Conservation (phyloP, 1,140 invertebrate genomes). For the Maconellicoccus hirsutus region DNA sequence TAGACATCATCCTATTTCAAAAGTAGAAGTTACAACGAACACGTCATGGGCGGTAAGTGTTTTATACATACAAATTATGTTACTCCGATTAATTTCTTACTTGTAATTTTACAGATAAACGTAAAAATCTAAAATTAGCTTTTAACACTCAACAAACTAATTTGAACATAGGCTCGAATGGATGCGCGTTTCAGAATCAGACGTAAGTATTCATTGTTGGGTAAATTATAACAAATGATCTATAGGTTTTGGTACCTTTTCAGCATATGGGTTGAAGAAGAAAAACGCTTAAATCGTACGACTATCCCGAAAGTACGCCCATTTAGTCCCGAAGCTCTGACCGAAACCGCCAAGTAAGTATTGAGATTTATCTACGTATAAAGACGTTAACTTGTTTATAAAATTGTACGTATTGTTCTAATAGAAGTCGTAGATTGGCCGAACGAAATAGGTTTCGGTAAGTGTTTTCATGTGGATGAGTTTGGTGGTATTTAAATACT, state of each 20-base stretch:
- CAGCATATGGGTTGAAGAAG: not conserved
- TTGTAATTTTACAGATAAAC: not conserved
- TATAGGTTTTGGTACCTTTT: not conserved
- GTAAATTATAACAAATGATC: too few relatives aligned
- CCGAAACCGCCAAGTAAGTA: not conserved
- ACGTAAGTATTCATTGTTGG: not conserved
- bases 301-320: not conserved
- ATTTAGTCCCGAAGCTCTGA: not conserved
- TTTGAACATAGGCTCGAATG: slow-evolving; percentile 11
- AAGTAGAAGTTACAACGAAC: too few relatives aligned
- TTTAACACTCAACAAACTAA: slow-evolving; percentile 10
- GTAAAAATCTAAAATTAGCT: not conserved
- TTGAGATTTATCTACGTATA: not conserved
- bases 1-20: too few relatives aligned
- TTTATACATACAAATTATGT: not conserved
- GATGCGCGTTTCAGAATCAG: not conserved
- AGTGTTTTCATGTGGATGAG: not conserved
- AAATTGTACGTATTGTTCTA: not conserved
- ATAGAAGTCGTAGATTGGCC: not conserved
- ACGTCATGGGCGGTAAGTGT: not conserved
- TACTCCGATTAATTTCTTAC: not conserved
- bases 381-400: not conserved
- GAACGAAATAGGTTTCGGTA: not conserved
- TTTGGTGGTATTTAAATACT: not conserved
- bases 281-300: not conserved